Evolutionary conservation across 2,113 vertebrate genomes (phyloP), one percentile per base, ranked within the genome.

Genomic region (Ibidorhyncha struthersii): DNA sequence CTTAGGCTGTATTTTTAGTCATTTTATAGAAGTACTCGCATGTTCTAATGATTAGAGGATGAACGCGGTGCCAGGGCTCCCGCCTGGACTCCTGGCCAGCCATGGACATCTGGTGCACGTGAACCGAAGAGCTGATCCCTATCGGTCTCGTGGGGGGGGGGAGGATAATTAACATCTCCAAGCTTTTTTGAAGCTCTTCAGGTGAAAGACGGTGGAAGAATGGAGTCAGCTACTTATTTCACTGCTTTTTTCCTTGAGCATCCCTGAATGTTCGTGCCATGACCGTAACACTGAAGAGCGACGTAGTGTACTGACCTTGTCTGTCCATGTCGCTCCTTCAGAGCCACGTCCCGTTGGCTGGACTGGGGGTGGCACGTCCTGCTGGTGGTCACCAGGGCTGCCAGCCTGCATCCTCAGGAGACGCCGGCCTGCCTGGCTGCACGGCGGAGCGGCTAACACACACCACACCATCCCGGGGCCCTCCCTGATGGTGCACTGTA

Each of bases 61-160:
- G 49, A 55, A 4, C 49, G 26, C 1, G 11, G 23, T 7, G 1
- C 26, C 0, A 10, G 82, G 69, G 58, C 41, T 87, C 27, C 50
- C 45, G 67, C 23, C 58, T 27, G 2, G 1, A 0, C 41, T 77
- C 8, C 36, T 50, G 55, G n/a, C 40, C 7, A n/a, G 71, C 47
- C 61, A 11, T 0, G 8, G 32, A 12, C 0, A 3, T 1, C 34
- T 53, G 19, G n/a, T 25, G 8, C 8, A 0, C 0, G 2, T 7
- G 45, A 49, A 38, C 50, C 4, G 52, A 72, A 15, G 41, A 43
- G 53, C 49, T 45, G 63, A 38, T 43, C 78, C 26, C 16, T 2
- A 7, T 23, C 65, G n/a, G 29, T 36, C 30, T n/a, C 22, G 1
- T 2, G 1, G 38, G 18, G 26, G 8, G 47, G 22, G 21, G 63